These are phyloP conservation scores for Emberiza fucata DNA, from an alignment of 2,113 vertebrate genomes.

Conservation along the genomic window DNA sequence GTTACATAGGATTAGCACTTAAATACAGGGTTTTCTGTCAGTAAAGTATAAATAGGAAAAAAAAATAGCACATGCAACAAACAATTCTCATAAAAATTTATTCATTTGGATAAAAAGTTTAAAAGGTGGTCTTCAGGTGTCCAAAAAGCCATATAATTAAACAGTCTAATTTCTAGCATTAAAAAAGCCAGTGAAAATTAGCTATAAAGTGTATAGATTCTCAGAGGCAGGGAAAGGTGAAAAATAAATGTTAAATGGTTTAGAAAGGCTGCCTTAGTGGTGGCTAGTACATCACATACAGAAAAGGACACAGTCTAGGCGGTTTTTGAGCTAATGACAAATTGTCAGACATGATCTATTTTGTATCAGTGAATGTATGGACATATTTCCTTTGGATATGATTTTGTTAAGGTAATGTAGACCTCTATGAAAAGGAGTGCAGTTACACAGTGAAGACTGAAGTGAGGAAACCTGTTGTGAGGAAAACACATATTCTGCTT, in stretches of 20 bases:
- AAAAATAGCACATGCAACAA: background rate
- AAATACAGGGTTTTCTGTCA: background rate
- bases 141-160: background rate
- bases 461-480: background rate
- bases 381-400: background rate
- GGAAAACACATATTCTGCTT: background rate
- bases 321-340: background rate
- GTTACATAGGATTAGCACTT: background rate
- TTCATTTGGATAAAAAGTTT: background rate
- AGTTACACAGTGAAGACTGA: background rate
- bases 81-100: background rate
- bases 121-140: accelerated
- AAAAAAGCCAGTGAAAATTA: background rate
- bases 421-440: background rate
- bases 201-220: background rate
- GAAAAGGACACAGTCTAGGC: background rate
- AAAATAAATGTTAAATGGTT: background rate
- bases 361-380: background rate
- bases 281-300: background rate
- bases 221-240: background rate
- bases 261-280: background rate
- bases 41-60: background rate
- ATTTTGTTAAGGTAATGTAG: background rate
- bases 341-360: background rate
- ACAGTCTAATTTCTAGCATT: background rate